A percentile compares a stretch with the other conserved stretches of the same genome.
Conservation (phyloP, 2,797 vertebrate genomes). For the Podargus strigoides region DNA sequence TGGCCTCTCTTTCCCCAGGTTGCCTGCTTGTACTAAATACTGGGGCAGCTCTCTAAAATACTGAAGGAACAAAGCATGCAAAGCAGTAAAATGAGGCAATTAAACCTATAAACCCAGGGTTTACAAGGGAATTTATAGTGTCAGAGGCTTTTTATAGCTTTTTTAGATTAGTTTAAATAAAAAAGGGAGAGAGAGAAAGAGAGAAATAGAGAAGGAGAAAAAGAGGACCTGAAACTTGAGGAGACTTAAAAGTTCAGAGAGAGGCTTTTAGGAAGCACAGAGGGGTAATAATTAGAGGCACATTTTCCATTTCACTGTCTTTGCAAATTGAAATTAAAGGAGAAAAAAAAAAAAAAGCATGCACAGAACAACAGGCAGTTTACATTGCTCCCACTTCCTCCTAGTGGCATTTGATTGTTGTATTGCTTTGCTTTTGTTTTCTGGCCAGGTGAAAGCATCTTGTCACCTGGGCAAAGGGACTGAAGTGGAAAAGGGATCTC, state of each 20-base stretch:
- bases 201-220: slow-evolving; percentile 45
- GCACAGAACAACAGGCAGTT: slow-evolving; percentile 1
- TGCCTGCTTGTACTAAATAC: slow-evolving; percentile 59
- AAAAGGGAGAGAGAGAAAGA: slow-evolving; percentile 48
- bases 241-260: slow-evolving; percentile 77
- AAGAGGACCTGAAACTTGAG: slow-evolving; percentile 75
- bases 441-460: neutral
- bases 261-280: slow-evolving; percentile 74
- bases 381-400: neutral
- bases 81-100: slow-evolving; percentile 78
- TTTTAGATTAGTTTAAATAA: slow-evolving; percentile 82
- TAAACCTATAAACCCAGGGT: slow-evolving; percentile 80
- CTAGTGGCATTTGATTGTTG: neutral
- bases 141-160: slow-evolving; percentile 81
- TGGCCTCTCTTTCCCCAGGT: neutral
- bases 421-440: neutral
- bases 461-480: neutral
- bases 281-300: slow-evolving; percentile 73
- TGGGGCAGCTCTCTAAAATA: slow-evolving; percentile 64
- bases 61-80: slow-evolving; percentile 76
- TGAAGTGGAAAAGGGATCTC: neutral
- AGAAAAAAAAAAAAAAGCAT: neutral
- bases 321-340: slow-evolving; percentile 61
- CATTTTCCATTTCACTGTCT: slow-evolving; percentile 71
- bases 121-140: slow-evolving; percentile 83